Evolutionary conservation across 1,140 invertebrate species (phyloP).

Genomic region (Rhynchophorus ferrugineus): DNA sequence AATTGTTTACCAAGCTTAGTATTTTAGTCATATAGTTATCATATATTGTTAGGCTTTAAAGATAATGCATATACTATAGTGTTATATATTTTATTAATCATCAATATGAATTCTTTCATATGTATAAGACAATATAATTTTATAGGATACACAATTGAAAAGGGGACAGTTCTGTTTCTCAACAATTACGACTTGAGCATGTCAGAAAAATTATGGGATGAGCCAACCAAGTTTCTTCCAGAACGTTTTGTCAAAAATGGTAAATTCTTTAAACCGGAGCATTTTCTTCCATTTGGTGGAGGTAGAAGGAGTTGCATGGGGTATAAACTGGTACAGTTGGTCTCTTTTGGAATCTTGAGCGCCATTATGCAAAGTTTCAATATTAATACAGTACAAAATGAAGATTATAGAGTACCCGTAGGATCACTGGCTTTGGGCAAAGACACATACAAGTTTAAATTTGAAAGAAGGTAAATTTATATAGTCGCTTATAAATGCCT

Average conservation of each 20-base stretch:
- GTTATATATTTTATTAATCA: no score
- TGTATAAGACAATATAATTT: no score
- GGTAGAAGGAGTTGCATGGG: constrained; percentile 83
- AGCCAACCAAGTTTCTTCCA: constrained; percentile 64
- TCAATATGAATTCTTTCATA: no score
- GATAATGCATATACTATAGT: no score
- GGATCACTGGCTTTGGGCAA: constrained; percentile 61
- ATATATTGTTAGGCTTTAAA: no score
- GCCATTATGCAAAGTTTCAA: constrained; percentile 67
- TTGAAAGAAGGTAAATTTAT: constrained; percentile 14
- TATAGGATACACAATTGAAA: constrained; percentile 59
- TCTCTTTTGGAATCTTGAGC: constrained; percentile 63
- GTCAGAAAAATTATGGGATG: constrained; percentile 62
- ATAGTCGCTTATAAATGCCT: not conserved
- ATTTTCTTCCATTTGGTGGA: constrained; percentile 80
- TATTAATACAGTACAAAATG: constrained; percentile 48
- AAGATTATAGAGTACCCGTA: constrained; percentile 49
- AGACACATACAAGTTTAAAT: constrained; percentile 50
- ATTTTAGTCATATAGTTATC: no score
- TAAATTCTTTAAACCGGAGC: constrained; percentile 44
- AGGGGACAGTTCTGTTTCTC: constrained; percentile 75
- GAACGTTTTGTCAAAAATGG: constrained; percentile 57
- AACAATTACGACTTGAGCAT: constrained; percentile 83
- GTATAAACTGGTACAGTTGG: constrained; percentile 72
- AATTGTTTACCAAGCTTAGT: no score